Evolutionary conservation across 2,113 vertebrate genomes (phyloP).

Genomic region (Sialia sialis): DNA sequence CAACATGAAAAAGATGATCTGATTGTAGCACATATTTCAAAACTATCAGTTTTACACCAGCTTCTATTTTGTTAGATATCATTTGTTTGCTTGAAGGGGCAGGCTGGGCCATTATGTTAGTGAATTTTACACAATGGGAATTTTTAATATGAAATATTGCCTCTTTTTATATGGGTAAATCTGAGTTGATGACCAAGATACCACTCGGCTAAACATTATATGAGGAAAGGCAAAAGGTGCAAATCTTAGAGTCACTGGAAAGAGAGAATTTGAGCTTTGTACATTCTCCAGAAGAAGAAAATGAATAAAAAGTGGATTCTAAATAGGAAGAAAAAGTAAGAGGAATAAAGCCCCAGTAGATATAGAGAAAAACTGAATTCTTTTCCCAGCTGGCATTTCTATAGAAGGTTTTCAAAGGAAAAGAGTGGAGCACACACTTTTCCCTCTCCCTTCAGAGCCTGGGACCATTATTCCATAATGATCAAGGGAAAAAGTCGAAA

Average conservation of each 20-base stretch:
- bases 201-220: neutral
- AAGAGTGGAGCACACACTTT: neutral
- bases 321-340: neutral
- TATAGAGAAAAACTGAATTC: neutral
- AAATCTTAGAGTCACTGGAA: neutral
- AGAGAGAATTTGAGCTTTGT: neutral
- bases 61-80: neutral
- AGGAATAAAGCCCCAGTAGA: neutral
- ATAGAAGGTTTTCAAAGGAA: neutral
- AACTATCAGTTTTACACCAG: neutral
- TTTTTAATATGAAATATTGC: neutral
- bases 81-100: neutral
- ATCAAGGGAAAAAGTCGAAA: neutral
- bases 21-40: neutral
- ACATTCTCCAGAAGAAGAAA: neutral
- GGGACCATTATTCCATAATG: neutral
- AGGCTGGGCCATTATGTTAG: neutral
- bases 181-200: neutral
- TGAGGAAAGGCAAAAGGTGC: neutral
- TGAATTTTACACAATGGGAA: neutral
- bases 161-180: neutral
- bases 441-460: neutral
- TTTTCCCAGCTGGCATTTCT: neutral
- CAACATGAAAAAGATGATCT: neutral
- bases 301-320: neutral